Evolutionary conservation across 92 coral and sea anemone species (phyloP), one percentile per base, ranked within the genome.

Genomic region (Blastomussa wellsi): DNA sequence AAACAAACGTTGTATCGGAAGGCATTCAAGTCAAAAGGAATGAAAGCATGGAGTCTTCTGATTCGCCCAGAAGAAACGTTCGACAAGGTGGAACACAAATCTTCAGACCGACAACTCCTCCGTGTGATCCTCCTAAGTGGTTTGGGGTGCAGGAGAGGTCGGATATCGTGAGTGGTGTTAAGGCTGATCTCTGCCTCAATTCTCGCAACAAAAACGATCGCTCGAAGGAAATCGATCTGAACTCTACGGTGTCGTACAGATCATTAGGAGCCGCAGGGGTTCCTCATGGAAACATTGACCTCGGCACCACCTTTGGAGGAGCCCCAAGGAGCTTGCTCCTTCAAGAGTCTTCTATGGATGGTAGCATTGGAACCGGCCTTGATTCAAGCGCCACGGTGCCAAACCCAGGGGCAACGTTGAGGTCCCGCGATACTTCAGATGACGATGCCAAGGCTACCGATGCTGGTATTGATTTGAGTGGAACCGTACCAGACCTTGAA

Each of bases 381-480:
- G 87, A 84, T 36, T 66, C 60, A 48, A 75, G 83, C 47, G 67
- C 51, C 28, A 77, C 83, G 7, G 77, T 77, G 36, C 55, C 69
- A 33, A 67, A 67, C 29, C 75, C 74, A 12, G 49, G 60, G 29
- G 41, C 82, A 66, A 57, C 42, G 31, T 41, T 17, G 64, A 42
- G 33, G 67, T 41, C 5, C 29, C 67, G 35, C 26, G 82, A 28
- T 17, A 68, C 75, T 17, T 49, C 17, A 73, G 15, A 32, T 24
- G 79, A 42, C 0, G 32, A 48, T 16, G 53, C 42, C 41, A 60
- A 28, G 33, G 39, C 47, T n/a, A 29, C 26, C 11, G 24, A 71
- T 22, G 59, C 73, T 32, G 79, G 64, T 52, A 83, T 83, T 32
- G 81, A 83, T 83, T 64, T 83, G 37, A 83, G 87, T 62, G 81